phyloP scores from a whole-genome alignment of 1,140 invertebrate species.

The Cherax quadricarinatus region DNA sequence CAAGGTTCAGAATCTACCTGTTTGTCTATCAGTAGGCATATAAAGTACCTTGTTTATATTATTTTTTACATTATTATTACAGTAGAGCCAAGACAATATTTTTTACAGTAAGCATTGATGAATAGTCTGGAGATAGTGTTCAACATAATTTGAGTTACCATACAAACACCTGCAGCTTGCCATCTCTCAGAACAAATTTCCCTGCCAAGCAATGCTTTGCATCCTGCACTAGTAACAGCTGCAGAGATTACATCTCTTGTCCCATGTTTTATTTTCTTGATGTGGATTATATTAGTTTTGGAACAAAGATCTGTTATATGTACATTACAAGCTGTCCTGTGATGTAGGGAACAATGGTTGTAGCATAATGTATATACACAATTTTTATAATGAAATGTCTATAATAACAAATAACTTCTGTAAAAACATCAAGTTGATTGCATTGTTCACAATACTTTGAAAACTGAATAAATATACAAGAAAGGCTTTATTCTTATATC shows the following conservation, averaged over 20 bases:
- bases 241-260: neutral
- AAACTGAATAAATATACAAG: neutral
- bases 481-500: neutral
- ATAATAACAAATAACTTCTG: neutral
- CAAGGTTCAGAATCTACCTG: neutral
- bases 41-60: neutral
- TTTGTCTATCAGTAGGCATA: neutral
- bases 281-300: neutral
- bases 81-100: neutral
- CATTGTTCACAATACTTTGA: conserved; percentile 8
- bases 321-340: conserved; percentile 33
- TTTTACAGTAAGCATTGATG: neutral
- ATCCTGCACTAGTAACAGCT: neutral
- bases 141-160: neutral
- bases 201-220: neutral
- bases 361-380: conserved; percentile 41
- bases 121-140: neutral
- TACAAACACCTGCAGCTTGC: neutral
- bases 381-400: conserved; percentile 45
- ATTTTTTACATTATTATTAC: neutral
- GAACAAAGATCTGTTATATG: conserved; percentile 2
- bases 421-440: neutral
- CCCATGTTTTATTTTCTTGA: neutral
- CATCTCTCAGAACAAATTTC: neutral
- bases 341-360: conserved; percentile 31